These are phyloP conservation scores for Amphiprion percula DNA, from an alignment of 2,113 vertebrate species.

Conservation along the genomic window DNA sequence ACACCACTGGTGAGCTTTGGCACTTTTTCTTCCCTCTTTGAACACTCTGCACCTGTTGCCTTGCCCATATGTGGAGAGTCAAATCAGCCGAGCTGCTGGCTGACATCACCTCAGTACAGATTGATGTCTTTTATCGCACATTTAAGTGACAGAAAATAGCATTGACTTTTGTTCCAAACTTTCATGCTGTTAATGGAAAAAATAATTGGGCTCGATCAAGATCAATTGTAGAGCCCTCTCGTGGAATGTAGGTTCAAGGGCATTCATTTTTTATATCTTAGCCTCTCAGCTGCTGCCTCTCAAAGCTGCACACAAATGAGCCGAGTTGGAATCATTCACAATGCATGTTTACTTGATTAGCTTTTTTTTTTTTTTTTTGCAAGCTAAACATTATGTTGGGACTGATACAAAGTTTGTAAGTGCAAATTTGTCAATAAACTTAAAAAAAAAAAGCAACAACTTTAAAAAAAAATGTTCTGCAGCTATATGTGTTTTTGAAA, in stretches of 20 bases:
- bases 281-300: conserved; percentile 30
- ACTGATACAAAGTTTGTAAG: not conserved
- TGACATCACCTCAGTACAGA: conserved; percentile 2
- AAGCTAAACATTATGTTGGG: not conserved
- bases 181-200: conserved; percentile 38
- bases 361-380: not conserved
- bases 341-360: not conserved
- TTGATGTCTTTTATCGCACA: conserved; percentile 34
- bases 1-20: conserved; percentile 14
- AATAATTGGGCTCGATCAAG: conserved; percentile 49
- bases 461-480: too few relatives aligned
- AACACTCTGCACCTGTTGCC: conserved; percentile 65
- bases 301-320: conserved; percentile 59
- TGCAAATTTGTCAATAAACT: not conserved
- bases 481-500: not conserved
- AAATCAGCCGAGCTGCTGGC: not conserved
- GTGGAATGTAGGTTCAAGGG: conserved; percentile 55
- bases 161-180: conserved; percentile 45
- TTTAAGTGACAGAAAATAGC: conserved; percentile 27
- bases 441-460: not conserved
- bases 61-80: not conserved
- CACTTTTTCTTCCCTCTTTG: not conserved
- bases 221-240: conserved; percentile 55
- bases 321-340: not conserved
- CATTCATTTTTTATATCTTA: conserved; percentile 57